A percentile compares a stretch with the other conserved stretches of the same genome.
Evolutionary conservation across 2,797 vertebrate genomes (phyloP).

Genomic region (Xerus rutilus): DNA sequence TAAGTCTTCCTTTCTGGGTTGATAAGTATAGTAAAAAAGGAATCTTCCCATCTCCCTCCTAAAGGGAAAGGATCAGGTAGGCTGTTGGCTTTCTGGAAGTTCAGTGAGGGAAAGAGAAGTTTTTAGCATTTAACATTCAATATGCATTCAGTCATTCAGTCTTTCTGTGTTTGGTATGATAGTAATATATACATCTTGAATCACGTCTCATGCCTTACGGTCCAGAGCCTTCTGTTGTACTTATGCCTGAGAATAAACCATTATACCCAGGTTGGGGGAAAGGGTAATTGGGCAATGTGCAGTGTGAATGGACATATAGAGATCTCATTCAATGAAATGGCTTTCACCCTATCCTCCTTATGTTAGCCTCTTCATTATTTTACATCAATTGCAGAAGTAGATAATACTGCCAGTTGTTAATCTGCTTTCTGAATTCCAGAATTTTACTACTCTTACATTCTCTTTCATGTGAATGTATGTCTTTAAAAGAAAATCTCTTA

Average conservation of each 20-base stretch:
- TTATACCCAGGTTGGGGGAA: background rate
- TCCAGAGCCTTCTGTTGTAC: background rate
- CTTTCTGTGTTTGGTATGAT: background rate
- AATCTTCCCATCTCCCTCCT: background rate
- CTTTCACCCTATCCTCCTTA: background rate
- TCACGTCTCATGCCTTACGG: too few species aligned
- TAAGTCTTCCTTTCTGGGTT: background rate
- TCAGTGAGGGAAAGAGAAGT: background rate
- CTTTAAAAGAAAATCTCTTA: constrained; percentile 29
- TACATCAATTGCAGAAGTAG: background rate
- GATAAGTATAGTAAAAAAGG: background rate
- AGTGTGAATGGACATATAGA: background rate
- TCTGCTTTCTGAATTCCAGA: background rate
- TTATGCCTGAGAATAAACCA: background rate
- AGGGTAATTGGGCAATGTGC: background rate
- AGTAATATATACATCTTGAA: background rate
- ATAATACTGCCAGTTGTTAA: background rate
- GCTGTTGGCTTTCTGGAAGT: background rate
- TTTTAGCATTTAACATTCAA: background rate
- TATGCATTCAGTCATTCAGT: background rate
- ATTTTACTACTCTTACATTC: background rate
- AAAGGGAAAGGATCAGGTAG: background rate
- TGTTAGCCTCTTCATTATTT: background rate
- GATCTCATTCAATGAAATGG: background rate
- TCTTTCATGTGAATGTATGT: background rate